Base-by-base conservation (phyloP, 1,140 invertebrate species). In the Scaptomyza pallida region DNA sequence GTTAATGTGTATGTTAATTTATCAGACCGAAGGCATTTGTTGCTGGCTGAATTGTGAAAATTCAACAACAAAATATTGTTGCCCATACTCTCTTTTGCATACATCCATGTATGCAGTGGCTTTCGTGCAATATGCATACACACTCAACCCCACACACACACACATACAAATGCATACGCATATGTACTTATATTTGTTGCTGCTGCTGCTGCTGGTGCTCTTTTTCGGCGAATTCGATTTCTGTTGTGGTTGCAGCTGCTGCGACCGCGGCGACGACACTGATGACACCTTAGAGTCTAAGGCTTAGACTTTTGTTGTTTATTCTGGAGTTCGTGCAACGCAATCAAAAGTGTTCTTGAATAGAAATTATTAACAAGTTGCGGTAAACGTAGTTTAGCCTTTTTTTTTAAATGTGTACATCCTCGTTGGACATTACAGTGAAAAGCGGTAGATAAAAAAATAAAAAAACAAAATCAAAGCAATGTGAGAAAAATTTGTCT, bases 201-300 rank as follows among this genome's bases (percentile, higher is more conserved):
- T 72, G 33, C 10, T 44, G 33, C 33, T 35, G 33, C 30, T 33
- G 21, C 33, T 35, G 33, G 9, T 35, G 9, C 51, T 41, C 47
- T 72, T 65, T 67, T 67, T 72, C 63, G 55, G 54, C 68, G 60
- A 72, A 72, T 60, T 67, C 40, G 13, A 44, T 67, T 55, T 51
- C 26, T 67, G 54, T 72, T 72, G 55, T 67, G 62, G 62, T 60
- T 72, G 69, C 50, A 54, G 54, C 52, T 71, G 60, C 67, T 35
- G 51, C 33, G 45, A 23, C 61, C 17, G 44, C 45, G 43, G 54
- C 52, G 44, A 50, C 51, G 40, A 26, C 15, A n/a, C n/a, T n/a
- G 41, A 35, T 44, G n/a, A 48, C 48, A 21, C 44, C 26, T 35
- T 33, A n/a, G n/a, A n/a, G n/a, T n/a, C n/a, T n/a, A n/a, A n/a